Conservation (phyloP, 2,888 invertebrate species). For the Sialis fuliginosa region DNA sequence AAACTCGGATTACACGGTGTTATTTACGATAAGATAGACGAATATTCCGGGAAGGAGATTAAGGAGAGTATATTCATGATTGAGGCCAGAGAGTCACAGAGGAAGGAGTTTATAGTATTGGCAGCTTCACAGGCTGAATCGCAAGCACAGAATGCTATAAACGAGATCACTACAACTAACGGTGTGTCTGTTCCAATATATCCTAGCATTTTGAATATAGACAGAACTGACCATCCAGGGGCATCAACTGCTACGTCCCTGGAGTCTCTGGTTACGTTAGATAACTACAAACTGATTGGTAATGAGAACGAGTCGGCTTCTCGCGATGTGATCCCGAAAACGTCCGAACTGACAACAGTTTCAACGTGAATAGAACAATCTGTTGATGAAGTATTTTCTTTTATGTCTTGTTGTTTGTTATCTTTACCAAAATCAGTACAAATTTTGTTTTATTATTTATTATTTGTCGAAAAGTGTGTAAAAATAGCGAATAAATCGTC, state of each 20-base stretch:
- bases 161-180: too few species aligned
- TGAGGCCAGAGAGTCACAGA: constrained; percentile 60
- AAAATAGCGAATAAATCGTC: too few species aligned
- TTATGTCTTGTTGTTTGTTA: too few species aligned
- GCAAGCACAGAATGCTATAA: constrained; percentile 5
- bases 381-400: too few species aligned
- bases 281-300: neutral
- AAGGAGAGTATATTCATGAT: constrained; percentile 72
- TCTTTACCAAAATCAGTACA: too few species aligned
- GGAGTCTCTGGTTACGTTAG: constrained; percentile 27
- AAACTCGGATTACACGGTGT: constrained; percentile 85
- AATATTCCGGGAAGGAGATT: constrained; percentile 48
- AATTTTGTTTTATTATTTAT: too few species aligned
- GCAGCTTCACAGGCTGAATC: constrained; percentile 22
- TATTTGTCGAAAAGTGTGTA: too few species aligned
- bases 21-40: constrained; percentile 87
- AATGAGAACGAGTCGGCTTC: too few species aligned
- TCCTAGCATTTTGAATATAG: constrained; percentile 18
- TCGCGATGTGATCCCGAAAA: too few species aligned
- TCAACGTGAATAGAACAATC: too few species aligned
- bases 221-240: constrained; percentile 19
- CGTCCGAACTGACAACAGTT: too few species aligned
- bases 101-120: constrained; percentile 30
- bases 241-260: constrained; percentile 37
- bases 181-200: neutral